phyloP scores from a whole-genome alignment of 2,797 vertebrate species.

The Cuculus canorus region DNA sequence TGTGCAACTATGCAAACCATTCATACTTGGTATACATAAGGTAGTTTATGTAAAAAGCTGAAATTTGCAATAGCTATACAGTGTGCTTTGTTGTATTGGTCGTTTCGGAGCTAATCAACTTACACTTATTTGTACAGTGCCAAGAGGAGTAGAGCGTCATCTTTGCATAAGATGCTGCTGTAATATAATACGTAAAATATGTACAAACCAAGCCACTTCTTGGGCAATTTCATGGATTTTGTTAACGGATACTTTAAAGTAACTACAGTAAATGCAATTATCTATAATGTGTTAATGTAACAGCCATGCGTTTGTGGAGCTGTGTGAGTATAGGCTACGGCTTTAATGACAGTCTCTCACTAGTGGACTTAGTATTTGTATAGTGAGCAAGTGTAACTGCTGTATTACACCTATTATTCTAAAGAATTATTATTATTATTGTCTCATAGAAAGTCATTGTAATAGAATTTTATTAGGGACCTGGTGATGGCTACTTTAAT shows the following conservation, averaged over 20 bases:
- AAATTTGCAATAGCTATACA: background rate
- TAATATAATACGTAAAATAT: background rate
- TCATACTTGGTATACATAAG: background rate
- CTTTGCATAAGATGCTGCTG: background rate
- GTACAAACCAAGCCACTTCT: background rate
- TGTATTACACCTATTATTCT: slow-evolving; percentile 7
- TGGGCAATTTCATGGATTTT: slow-evolving; percentile 25
- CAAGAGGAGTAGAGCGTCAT: background rate
- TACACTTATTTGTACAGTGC: background rate
- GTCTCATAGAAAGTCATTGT: slow-evolving; percentile 12
- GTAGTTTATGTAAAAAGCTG: background rate
- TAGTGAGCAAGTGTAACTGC: slow-evolving; percentile 16
- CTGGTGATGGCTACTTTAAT: background rate
- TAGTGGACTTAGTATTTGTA: background rate
- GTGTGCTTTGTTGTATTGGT: background rate
- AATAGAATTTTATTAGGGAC: slow-evolving; percentile 7
- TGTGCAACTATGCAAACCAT: slow-evolving; percentile 31
- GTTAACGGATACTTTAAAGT: slow-evolving; percentile 19
- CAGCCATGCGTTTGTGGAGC: background rate
- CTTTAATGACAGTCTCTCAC: background rate
- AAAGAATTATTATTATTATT: slow-evolving; percentile 39
- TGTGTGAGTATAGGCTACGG: background rate
- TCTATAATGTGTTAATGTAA: slow-evolving; percentile 7
- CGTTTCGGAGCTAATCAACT: background rate
- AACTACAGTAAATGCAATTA: slow-evolving; percentile 25